Base-by-base conservation (phyloP, 2,113 vertebrate species). In the Engraulis encrasicolus region DNA sequence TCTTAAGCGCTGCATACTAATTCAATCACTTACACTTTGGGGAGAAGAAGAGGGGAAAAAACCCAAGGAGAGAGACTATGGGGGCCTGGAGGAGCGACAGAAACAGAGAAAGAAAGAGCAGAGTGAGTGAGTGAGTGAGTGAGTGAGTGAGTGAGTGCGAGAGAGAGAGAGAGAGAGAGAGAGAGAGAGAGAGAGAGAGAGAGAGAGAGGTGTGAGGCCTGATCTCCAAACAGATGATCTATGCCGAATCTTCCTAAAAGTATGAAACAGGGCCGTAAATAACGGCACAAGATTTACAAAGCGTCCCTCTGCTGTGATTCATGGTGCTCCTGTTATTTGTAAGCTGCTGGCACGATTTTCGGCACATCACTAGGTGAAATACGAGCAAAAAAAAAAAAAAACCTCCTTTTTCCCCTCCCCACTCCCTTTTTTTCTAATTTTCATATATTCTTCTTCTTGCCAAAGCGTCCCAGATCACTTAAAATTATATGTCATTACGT, bases 1-100 rank as follows among this genome's bases (percentile, higher is more conserved):
- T 91, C 89, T 91, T 86, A 37, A 54, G 84, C 84, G 86, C 86
- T 87, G 90, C 85, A 91, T 91, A 88, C 86, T 91, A 91, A 94
- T 93, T 92, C 81, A 81, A 85, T 82, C 58, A 34, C 38, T 27
- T 27, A 74, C 36, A 81, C 40, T 83, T 78, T 78, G 66, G 78
- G n/a, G 80, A 58, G 86, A 87, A n/a, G 80, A 84, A 89, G 88
- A 87, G 85, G 80, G 78, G n/a, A n/a, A 66, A 66, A 66, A 23
- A 15, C 27, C 23, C 58, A 15, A 31, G 23, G 15, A 66, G 20
- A 23, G 58, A 27, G 58, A 66, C 58, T 23, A 66, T 23, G 31
- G 27, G n/a, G 58, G 58, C 58, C 58, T 66, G 7, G 23, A 31
- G n/a, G n/a, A n/a, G n/a, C n/a, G n/a, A n/a, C n/a, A n/a, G n/a